Evolutionary conservation across 1,140 invertebrate genomes (phyloP), one percentile per base, ranked within the genome.

Genomic region (Drosophila pruinosa): DNA sequence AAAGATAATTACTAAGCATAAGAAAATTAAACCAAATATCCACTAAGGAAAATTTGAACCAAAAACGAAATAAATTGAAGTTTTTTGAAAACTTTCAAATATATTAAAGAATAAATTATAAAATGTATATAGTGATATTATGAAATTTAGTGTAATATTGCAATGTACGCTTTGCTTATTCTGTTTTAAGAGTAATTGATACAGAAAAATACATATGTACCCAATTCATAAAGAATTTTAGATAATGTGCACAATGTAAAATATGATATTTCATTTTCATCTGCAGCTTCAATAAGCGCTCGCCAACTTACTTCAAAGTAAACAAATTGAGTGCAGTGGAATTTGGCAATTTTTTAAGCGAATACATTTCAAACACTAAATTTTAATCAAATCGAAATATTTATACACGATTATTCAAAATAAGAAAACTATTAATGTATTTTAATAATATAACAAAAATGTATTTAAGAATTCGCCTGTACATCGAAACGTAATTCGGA

Each of bases 71-170:
- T 19, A 15, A 12, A 67, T 28, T 38, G 15, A 78, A 80, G 81
- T 85, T 83, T 81, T 80, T 53, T 24, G 56, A 85, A 85, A 82
- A 82, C 79, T 85, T 78, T 43, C 17, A 62, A 71, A 21, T 53
- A 47, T 54, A 54, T 59, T 56, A 72, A 43, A 38, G 57, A 21
- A 48, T 52, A 52, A 50, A 26, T 41, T 22, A 34, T 22, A 38
- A 63, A 24, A 36, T 64, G 62, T 64, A 64, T 39, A 64, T 53
- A 56, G 24, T 19, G 39, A 64, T 43, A 14, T 17, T 34, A 31
- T 28, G n/a, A 19, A 28, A 21, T 3, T 12, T 17, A 52, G 17
- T 43, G 22, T 41, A 53, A 63, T 63, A 31, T 53, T 22, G 31
- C 22, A 26, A 28, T 12, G n/a, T 14, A 12, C 4, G 5, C 1